Evolutionary conservation across 2,888 invertebrate genomes (phyloP).

Genomic region (Sinodicranocentrus sp.): DNA sequence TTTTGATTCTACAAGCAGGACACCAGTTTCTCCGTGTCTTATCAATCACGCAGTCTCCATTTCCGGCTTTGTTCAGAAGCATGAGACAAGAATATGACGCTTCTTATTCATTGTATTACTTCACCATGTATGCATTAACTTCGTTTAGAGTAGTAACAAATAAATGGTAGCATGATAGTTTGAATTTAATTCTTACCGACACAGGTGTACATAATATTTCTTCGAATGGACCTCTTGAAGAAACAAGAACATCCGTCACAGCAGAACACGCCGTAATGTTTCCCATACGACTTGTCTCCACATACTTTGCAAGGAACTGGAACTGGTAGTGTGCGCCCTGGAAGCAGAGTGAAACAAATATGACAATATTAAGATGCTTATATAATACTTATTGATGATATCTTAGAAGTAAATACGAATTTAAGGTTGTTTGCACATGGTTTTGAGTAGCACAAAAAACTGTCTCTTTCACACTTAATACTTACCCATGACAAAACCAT

Average conservation of each 20-base stretch:
- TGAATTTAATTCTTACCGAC: constrained; percentile 82
- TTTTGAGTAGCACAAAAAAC: too few species aligned
- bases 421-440: too few species aligned
- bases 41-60: constrained; percentile 87
- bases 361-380: too few species aligned
- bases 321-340: constrained; percentile 83
- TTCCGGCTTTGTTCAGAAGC: constrained; percentile 82
- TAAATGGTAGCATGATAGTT: background rate
- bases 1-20: constrained; percentile 88
- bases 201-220: constrained; percentile 86
- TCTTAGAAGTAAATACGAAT: too few species aligned
- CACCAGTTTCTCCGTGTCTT: constrained; percentile 93
- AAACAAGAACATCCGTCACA: constrained; percentile 95
- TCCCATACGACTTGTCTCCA: constrained; percentile 87
- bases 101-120: too few species aligned
- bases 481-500: too few species aligned
- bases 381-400: too few species aligned
- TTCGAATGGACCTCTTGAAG: constrained; percentile 90
- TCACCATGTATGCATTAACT: too few species aligned
- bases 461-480: too few species aligned
- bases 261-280: constrained; percentile 90
- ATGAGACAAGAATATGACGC: too few species aligned
- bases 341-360: too few species aligned
- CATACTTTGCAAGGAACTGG: constrained; percentile 88
- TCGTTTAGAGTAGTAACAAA: background rate